Evolutionary conservation across 2,888 invertebrate species (phyloP), one percentile per base, ranked within the genome.

Genomic region (Terebella lapidaria): DNA sequence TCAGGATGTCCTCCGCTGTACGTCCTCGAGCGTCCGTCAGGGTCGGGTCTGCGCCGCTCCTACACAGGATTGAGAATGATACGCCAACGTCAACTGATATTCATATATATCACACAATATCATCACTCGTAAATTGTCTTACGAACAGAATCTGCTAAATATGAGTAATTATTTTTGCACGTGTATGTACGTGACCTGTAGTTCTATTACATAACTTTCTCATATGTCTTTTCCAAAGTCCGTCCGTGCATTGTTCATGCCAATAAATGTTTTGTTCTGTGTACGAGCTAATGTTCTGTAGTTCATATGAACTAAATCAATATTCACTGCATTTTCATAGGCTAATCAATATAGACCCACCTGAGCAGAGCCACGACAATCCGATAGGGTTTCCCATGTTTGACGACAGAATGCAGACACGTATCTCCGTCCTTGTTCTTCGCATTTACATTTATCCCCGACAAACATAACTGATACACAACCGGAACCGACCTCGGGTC

Each of bases 311-410:
- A n/a, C n/a, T n/a, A n/a, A n/a, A n/a, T n/a, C n/a, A n/a, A n/a
- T n/a, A n/a, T n/a, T n/a, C n/a, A n/a, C n/a, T n/a, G n/a, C n/a
- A n/a, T n/a, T n/a, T n/a, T n/a, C n/a, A n/a, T n/a, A n/a, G n/a
- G n/a, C n/a, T n/a, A n/a, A n/a, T n/a, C n/a, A n/a, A n/a, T n/a
- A n/a, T n/a, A n/a, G 10, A 30, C 27, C n/a, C 26, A 74, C 74
- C 75, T 73, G 61, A 75, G 65, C 0, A 75, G 65, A 2, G 74
- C 74, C 58, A 74, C 62, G 56, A 75, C 67, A 18, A 75, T 71
- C 56, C 74, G 65, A 62, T 66, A 72, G 4, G 70, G 69, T 3
- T 72, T 72, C 10, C 67, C 63, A 25, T 72, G 71, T 22, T 71
- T 54, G 58, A 73, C 70, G 3, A 72, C 70, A 30, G 68, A 63